Evolutionary conservation across 2,797 vertebrate species (phyloP), one percentile per base, ranked within the genome.

Genomic region (Epinephelus coioides): DNA sequence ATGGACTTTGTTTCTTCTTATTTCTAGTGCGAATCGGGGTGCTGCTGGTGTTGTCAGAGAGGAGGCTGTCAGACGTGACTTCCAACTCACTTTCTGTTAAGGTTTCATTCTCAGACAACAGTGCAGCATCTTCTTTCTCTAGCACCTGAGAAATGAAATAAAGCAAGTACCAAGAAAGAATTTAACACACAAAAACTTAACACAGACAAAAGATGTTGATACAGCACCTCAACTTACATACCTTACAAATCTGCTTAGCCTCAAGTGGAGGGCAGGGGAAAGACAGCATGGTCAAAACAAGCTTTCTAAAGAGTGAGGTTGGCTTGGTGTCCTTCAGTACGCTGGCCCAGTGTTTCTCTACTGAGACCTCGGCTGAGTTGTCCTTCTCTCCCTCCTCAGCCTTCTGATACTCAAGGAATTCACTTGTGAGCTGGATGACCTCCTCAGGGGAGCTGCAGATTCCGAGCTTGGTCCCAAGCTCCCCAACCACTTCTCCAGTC

Each of bases 211-310:
- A 38, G 2, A 50, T 19, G 10, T 10, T 12, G 3, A 50, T 25
- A 6, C 14, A 13, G 21, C 6, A 46, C 4, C 1, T 25, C 2
- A 0, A 7, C 70, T 83, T 19, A 63, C 72, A 57, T 83, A 95
- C 95, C 95, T 92, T 69, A 81, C 95, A 94, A 76, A 95, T 78
- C 23, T 84, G 78, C 61, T 91, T 71, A 6, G 91, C 77, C 30
- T 92, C 85, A 5, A 95, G 91, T 1, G 94, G 91, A 70, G 94
- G 94, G 69, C 92, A 91, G 18, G 95, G 94, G 34, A 96, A 76
- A 38, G 91, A 91, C 79, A 96, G 57, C 56, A 96, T 85, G 71
- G 90, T 94, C 60, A 95, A 77, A 50, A 96, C 61, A 15, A 96
- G 94, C 79, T 88, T 95, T 53, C 91, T 92, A 80, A 96, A 94